Base-by-base conservation (phyloP, 2,113 vertebrate species). In the Sinocyclocheilus maitianheensis region DNA sequence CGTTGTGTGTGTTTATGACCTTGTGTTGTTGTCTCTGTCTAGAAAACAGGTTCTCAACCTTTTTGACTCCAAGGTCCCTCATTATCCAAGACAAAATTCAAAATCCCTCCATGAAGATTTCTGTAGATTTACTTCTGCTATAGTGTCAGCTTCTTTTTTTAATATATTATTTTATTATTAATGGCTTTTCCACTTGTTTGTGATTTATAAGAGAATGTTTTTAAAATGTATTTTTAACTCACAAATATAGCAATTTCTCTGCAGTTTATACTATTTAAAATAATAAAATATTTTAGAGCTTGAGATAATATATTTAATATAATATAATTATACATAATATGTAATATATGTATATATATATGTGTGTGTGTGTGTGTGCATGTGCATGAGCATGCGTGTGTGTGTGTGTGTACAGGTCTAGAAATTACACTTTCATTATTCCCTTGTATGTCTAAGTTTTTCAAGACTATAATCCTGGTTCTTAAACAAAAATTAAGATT, bases 1-100 rank as follows among this genome's bases (percentile, higher is more conserved):
- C 96, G 97, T 79, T 24, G 6, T 16, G 55, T 85, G 60, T 81
- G 55, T 85, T 24, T 81, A 30, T 77, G 9, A 77, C 18, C 83
- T 40, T 77, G 65, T 82, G 46, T 40, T 18, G 48, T 55, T 83
- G 84, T 79, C 48, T 78, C 30, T 77, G 62, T 83, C 11, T 24
- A 75, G 20, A 48, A 48, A 5, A 14, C 11, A 14, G 40, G 40
- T 48, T 48, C 1, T 48, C 43, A 76, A 14, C 6, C 5, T 48
- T 76, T 24, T 14, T 48, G 40, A 76, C 1, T 46, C 72, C 43
- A 48, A 76, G 22, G 2, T 43, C 72, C 43, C 12, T 24, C 43
- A 24, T 75, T 24, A 76, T 76, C n/a, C 43, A 48, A 16, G 43
- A 75, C 2, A 14, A 76, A 48, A 22, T 48, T 48, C 43, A 48